Base-by-base conservation (phyloP, 1,140 invertebrate species). In the Orius laevigatus region DNA sequence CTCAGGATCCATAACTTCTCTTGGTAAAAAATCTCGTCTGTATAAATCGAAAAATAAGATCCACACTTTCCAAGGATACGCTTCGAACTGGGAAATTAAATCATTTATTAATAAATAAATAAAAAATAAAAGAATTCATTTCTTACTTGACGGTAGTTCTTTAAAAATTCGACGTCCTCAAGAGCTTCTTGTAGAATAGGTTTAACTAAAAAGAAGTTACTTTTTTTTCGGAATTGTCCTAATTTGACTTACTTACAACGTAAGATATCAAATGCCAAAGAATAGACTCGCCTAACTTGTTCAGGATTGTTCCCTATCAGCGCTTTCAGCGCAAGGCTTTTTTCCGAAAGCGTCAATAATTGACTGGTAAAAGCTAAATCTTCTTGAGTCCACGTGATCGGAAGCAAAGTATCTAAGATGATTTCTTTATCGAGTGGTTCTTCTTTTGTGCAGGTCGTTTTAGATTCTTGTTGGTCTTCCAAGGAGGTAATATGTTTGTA, bases 221-320 rank as follows among this genome's bases (percentile, higher is more conserved):
- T 34, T n/a, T 34, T 38, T 38, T 16, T 5, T 38, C 3, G 5
- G n/a, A 38, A 38, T 10, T 38, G n/a, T n/a, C 40, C 40, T 42
- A 4, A 11, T 42, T 42, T 45, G 5, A 42, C 4, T 19, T 36
- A 70, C 75, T 73, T 66, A 84, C 82, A 84, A 60, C 82, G 63
- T 48, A 83, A 76, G 2, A 83, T 79, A 57, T 84, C 81, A 58
- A 83, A 84, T 56, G 83, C 78, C 8, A 85, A 62, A 0, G 78
- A 76, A 50, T 79, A 81, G 1, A 84, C 79, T 53, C 76, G 65
- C 51, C 80, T 64, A 79, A 84, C 84, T 57, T 84, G 78, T 36
- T 81, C 78, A 57, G 83, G 79, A 56, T 84, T 42, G 5, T 19
- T 20, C 9, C 41, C 48, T 34, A 18, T 20, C 34, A 35, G 44